phyloP scores from a whole-genome alignment of 1,140 invertebrate genomes.

The Drosophila pectinifera region DNA sequence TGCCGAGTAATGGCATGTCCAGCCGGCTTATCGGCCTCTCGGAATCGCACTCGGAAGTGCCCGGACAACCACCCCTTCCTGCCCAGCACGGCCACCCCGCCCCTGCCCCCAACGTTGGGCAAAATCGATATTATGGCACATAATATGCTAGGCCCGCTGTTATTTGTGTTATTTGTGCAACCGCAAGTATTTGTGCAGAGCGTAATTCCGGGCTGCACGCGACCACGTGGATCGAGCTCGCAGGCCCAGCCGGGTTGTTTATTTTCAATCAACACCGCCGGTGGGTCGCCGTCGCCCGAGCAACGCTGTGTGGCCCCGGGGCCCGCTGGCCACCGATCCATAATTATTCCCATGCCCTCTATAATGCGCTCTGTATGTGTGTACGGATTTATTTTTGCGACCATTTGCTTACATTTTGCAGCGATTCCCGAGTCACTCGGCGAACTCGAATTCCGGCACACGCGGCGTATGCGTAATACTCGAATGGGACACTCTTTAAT shows the following conservation, averaged over 20 bases:
- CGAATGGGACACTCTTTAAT: slow-evolving; percentile 3
- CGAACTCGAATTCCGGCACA: slow-evolving; percentile 21
- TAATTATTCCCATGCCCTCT: slow-evolving; percentile 43
- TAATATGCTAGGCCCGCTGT: slow-evolving; percentile 27
- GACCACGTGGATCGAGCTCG: slow-evolving; percentile 57
- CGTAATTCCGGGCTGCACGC: slow-evolving; percentile 62
- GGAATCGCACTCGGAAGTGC: slow-evolving; percentile 34
- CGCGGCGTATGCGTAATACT: slow-evolving; percentile 50
- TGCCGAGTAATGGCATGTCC: slow-evolving; percentile 28
- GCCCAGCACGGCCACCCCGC: background rate
- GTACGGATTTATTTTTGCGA: slow-evolving; percentile 13
- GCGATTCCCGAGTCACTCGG: background rate
- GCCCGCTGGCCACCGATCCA: slow-evolving; percentile 43
- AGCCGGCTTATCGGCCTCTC: slow-evolving; percentile 34
- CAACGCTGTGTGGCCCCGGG: slow-evolving; percentile 42
- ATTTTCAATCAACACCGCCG: slow-evolving; percentile 66
- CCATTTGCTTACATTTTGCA: slow-evolving; percentile 56
- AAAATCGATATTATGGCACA: slow-evolving; percentile 68
- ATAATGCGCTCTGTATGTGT: background rate
- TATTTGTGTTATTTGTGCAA: slow-evolving; percentile 63
- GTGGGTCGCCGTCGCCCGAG: slow-evolving; percentile 21
- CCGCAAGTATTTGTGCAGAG: slow-evolving; percentile 64
- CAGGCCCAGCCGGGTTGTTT: slow-evolving; percentile 49
- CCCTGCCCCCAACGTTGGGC: slow-evolving; percentile 12
- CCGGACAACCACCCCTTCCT: slow-evolving; percentile 10